Evolutionary conservation across 2,888 invertebrate species (phyloP).

Genomic region (Taenaris catops): DNA sequence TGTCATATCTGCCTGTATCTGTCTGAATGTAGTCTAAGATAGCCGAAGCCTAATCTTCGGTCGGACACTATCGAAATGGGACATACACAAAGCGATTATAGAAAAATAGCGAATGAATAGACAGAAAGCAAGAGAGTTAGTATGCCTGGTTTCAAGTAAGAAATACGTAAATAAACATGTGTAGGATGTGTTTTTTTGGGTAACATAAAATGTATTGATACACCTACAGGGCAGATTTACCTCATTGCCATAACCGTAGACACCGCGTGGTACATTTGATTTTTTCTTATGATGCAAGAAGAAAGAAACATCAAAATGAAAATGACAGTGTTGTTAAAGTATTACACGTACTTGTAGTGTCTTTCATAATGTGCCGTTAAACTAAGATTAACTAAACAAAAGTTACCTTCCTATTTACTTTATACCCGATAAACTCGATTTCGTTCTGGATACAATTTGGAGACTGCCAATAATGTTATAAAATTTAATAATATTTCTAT

Average conservation of each 20-base stretch:
- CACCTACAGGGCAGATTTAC: constrained; percentile 82
- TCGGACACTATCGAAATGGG: too few species aligned
- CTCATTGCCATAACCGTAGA: constrained; percentile 96
- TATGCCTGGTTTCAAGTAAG: not conserved
- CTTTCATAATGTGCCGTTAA: constrained; percentile 8
- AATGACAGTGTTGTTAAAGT: constrained; percentile 50
- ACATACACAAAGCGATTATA: constrained; percentile 3
- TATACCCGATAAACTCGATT: too few species aligned
- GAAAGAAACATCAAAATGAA: constrained; percentile 77
- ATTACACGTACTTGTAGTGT: constrained; percentile 9
- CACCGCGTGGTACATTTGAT: constrained; percentile 98
- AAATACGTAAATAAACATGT: constrained; percentile 2
- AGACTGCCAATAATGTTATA: too few species aligned
- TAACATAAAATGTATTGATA: constrained; percentile 40
- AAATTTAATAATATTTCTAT: too few species aligned
- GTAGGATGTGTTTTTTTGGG: constrained; percentile 29
- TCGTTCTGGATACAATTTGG: too few species aligned
- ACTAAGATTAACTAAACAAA: not conserved
- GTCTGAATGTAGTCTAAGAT: too few species aligned
- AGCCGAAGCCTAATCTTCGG: too few species aligned
- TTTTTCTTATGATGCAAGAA: constrained; percentile 85
- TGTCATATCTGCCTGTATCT: too few species aligned
- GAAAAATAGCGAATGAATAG: constrained; percentile 4
- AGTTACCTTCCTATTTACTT: too few species aligned
- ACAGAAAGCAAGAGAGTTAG: constrained; percentile 1